These are phyloP conservation scores for Heliconius melpomene DNA, from an alignment of 1,140 invertebrate species.

Conservation along the genomic window DNA sequence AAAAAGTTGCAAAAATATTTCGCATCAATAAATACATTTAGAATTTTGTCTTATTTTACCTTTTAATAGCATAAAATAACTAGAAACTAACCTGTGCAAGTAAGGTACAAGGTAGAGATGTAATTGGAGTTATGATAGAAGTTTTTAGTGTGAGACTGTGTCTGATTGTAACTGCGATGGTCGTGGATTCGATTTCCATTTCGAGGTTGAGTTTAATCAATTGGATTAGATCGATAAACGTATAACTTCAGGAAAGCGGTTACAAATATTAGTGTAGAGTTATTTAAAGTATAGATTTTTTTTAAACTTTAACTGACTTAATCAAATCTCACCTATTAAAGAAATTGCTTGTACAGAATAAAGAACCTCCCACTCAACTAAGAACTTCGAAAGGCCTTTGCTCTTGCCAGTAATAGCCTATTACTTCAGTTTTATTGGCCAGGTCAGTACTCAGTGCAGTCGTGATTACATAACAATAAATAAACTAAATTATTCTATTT, in stretches of 20 bases:
- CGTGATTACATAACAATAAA: conserved; percentile 46
- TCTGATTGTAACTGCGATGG: no score
- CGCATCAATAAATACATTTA: no score
- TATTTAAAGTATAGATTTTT: background rate
- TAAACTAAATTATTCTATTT: conserved; percentile 45
- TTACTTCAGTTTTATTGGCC: conserved; percentile 46
- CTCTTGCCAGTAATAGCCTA: conserved; percentile 42
- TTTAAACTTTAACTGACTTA: background rate
- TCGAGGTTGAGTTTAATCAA: no score
- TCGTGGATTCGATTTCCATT: no score
- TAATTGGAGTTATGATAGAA: no score
- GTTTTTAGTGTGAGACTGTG: no score
- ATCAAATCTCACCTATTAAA: background rate
- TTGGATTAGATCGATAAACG: no score
- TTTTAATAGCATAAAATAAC: no score
- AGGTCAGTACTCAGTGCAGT: conserved; percentile 45
- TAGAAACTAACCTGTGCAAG: no score
- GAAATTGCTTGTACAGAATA: background rate
- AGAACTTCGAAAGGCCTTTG: conserved; percentile 38
- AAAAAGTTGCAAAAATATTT: no score
- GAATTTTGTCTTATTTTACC: no score
- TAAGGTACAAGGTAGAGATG: no score
- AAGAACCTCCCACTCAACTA: conserved; percentile 29
- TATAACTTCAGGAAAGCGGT: background rate
- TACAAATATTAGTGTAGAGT: background rate